A percentile compares a stretch with the other conserved stretches of the same genome.
Evolutionary conservation across 2,888 invertebrate species (phyloP).

Genomic region (Hylaea fasciaria): DNA sequence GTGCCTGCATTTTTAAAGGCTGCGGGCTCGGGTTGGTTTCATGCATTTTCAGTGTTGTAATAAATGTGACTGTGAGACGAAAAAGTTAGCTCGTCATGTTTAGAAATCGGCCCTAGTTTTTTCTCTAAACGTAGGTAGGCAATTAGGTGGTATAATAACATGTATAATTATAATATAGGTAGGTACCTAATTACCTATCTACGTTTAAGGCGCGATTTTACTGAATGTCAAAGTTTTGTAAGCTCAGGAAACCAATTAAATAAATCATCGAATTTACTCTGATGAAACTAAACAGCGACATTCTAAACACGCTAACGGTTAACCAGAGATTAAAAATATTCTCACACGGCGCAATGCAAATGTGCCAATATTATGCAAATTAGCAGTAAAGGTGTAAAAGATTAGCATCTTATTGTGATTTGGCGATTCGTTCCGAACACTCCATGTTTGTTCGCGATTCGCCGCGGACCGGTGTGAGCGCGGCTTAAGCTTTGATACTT

Average conservation of each 20-base stretch:
- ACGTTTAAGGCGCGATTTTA: too few relatives aligned
- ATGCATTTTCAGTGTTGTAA: conserved; percentile 4
- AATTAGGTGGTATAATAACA: too few relatives aligned
- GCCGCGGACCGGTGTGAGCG: conserved; percentile 75
- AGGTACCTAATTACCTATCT: too few relatives aligned
- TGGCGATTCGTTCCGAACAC: conserved; percentile 73
- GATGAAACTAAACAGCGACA: neutral
- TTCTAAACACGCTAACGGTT: conserved; percentile 1
- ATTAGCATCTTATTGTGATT: conserved; percentile 82
- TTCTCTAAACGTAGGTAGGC: neutral
- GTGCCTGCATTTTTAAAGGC: conserved; percentile 62
- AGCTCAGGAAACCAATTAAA: too few relatives aligned
- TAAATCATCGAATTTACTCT: neutral
- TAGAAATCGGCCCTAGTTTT: neutral
- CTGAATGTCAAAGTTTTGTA: too few relatives aligned
- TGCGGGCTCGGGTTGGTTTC: neutral
- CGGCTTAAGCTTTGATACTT: conserved; percentile 7
- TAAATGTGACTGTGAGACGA: neutral
- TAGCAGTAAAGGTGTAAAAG: conserved; percentile 76
- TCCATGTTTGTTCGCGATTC: conserved; percentile 77
- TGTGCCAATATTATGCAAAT: conserved; percentile 75
- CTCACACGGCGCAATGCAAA: conserved; percentile 48
- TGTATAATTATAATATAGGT: too few relatives aligned
- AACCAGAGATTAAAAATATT: conserved; percentile 26
- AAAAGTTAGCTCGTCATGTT: neutral